phyloP scores from a whole-genome alignment of 1,140 invertebrate genomes.

The Pomacea maculata region DNA sequence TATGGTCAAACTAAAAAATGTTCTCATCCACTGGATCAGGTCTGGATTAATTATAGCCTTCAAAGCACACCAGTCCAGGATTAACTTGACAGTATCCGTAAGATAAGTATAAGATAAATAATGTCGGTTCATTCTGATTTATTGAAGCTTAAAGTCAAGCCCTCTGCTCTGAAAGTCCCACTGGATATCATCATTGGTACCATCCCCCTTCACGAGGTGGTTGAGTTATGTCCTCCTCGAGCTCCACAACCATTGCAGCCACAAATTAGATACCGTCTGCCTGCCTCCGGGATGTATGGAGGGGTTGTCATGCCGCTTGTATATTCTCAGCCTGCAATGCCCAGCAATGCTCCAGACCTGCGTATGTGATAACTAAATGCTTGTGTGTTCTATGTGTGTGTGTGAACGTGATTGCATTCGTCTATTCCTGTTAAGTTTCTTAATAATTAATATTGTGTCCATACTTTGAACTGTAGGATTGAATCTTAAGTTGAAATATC shows the following conservation, averaged over 20 bases:
- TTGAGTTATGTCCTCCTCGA: slow-evolving; percentile 28
- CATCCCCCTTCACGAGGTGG: slow-evolving; percentile 34
- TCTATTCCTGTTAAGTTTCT: no score
- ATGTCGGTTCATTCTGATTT: neutral
- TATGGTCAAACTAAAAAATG: no score
- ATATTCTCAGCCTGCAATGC: neutral
- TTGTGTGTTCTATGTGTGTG: no score
- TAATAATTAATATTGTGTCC: no score
- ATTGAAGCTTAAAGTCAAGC: slow-evolving; percentile 43
- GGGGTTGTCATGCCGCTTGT: neutral
- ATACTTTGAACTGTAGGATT: no score
- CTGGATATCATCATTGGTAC: slow-evolving; percentile 48
- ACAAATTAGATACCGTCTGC: no score
- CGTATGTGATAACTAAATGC: slow-evolving; percentile 7
- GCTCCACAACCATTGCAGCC: slow-evolving; percentile 2
- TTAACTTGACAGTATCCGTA: neutral
- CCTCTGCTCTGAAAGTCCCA: slow-evolving; percentile 45
- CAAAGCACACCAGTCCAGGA: neutral
- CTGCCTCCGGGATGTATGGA: no score
- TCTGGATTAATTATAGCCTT: neutral
- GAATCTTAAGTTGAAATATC: no score
- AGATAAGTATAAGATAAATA: no score
- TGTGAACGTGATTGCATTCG: no score
- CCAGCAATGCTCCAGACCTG: neutral
- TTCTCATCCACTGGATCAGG: neutral